Conservation (phyloP, 1,140 invertebrate species). For the Helicoverpa armigera region DNA sequence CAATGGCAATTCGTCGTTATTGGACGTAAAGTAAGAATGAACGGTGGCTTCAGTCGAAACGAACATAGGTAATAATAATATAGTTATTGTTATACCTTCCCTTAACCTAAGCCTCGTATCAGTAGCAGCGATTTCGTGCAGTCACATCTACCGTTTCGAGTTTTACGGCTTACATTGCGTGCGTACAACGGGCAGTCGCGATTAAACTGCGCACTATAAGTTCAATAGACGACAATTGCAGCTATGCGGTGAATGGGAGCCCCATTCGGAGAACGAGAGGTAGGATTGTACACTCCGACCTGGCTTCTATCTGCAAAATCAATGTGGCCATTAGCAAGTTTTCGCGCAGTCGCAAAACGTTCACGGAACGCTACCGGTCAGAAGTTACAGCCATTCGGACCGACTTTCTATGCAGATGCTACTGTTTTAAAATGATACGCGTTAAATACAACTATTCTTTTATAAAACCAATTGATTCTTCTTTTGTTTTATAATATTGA, state of each 20-base stretch:
- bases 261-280: constrained; percentile 63
- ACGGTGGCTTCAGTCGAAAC: constrained; percentile 67
- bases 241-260: constrained; percentile 51
- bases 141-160: constrained; percentile 48
- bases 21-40: constrained; percentile 69
- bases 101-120: constrained; percentile 59
- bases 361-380: constrained; percentile 72
- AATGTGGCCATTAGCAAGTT: constrained; percentile 86
- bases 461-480: not conserved
- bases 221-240: constrained; percentile 53
- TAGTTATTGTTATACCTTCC: constrained; percentile 77
- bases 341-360: constrained; percentile 84
- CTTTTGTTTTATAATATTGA: not conserved
- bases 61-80: constrained; percentile 75
- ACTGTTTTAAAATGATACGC: constrained; percentile 37
- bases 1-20: constrained; percentile 70
- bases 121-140: constrained; percentile 45
- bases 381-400: constrained; percentile 59
- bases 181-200: constrained; percentile 38
- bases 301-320: constrained; percentile 86
- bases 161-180: constrained; percentile 60
- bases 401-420: constrained; percentile 62
- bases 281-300: constrained; percentile 79
- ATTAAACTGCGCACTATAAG: constrained; percentile 44
- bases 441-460: not conserved